phyloP scores from a whole-genome alignment of 2,888 invertebrate genomes.

The Nymphalis polychloros region DNA sequence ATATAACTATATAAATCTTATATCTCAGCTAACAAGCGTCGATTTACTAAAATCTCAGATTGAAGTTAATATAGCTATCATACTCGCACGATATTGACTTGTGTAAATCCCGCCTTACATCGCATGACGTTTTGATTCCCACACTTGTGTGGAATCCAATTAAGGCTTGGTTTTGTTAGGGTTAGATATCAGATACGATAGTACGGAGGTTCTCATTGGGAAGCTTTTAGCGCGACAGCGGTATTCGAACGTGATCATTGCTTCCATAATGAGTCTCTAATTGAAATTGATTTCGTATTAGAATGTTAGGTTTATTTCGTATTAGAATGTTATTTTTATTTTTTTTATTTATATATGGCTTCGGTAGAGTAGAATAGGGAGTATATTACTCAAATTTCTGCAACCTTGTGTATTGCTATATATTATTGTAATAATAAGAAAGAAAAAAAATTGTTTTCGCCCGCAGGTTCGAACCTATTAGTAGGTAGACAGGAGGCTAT shows the following conservation, averaged over 20 bases:
- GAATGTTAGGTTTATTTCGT: not conserved
- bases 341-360: not conserved
- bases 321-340: not conserved
- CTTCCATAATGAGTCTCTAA: conserved; percentile 19
- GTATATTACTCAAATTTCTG: no score
- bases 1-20: not conserved
- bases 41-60: not conserved
- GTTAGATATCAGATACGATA: conserved; percentile 44
- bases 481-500: no score
- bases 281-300: conserved; percentile 16
- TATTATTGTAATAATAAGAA: no score
- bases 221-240: conserved; percentile 13
- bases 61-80: not conserved
- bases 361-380: no score
- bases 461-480: no score
- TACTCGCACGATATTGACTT: conserved; percentile 9
- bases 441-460: no score
- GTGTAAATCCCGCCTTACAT: conserved; percentile 15
- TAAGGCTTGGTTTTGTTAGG: conserved; percentile 55
- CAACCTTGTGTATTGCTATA: no score
- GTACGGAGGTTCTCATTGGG: conserved; percentile 47
- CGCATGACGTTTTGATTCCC: conserved; percentile 52
- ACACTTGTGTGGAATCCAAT: conserved; percentile 55
- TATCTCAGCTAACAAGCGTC: not conserved
- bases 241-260: conserved; percentile 22